These are phyloP conservation scores for Allenopithecus nigroviridis DNA, from an alignment of 2,797 vertebrate species.

Conservation along the genomic window DNA sequence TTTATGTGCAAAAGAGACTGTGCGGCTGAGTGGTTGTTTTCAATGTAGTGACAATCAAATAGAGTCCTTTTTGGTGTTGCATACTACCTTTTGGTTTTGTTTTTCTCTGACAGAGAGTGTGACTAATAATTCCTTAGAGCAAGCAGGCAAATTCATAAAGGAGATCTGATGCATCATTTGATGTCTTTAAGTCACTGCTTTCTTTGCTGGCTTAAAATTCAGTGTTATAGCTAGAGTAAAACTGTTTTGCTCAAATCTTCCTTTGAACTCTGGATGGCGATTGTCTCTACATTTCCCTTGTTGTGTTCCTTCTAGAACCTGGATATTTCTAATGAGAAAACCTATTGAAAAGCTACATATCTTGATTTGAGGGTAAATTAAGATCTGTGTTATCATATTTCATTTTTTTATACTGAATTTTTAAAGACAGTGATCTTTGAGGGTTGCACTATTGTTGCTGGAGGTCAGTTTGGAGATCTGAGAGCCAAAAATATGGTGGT, in stretches of 20 bases:
- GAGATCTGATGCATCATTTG: not conserved
- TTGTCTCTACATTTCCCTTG: not conserved
- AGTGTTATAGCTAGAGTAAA: not conserved
- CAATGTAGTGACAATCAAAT: not conserved
- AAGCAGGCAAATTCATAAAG: not conserved
- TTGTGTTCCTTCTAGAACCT: not conserved
- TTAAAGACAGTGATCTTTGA: conserved; percentile 9
- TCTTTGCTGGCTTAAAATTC: not conserved
- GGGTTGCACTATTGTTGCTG: not conserved
- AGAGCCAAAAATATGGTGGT: not conserved
- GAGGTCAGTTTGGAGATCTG: not conserved
- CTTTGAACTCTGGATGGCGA: not conserved
- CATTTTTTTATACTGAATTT: conserved; percentile 49
- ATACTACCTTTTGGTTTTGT: not conserved
- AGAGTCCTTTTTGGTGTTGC: not conserved
- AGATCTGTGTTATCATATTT: conserved; percentile 20
- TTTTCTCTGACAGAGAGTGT: conserved; percentile 19
- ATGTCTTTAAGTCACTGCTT: not conserved
- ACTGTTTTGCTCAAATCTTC: not conserved
- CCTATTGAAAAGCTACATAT: conserved; percentile 1
- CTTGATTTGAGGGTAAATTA: conserved; percentile 26
- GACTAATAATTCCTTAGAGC: not conserved
- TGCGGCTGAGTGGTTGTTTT: not conserved
- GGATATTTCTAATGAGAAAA: conserved; percentile 3
- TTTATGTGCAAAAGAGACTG: not conserved